Evolutionary conservation across 2,113 vertebrate species (phyloP).

Genomic region (Osmerus mordax): DNA sequence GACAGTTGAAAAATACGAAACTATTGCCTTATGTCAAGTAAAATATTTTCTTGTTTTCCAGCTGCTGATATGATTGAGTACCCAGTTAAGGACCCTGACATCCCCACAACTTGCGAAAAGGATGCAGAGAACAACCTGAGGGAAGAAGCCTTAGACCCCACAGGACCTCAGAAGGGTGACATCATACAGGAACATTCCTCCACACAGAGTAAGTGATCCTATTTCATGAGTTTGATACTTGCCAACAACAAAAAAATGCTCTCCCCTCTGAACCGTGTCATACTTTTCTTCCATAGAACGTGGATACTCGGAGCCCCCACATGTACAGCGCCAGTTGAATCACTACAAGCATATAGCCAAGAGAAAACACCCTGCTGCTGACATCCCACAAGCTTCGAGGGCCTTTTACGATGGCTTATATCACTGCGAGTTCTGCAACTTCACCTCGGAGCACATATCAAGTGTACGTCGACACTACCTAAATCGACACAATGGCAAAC

Average conservation of each 20-base stretch:
- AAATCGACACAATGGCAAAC: slow-evolving; percentile 85
- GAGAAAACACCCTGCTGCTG: slow-evolving; percentile 53
- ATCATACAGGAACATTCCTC: slow-evolving; percentile 11
- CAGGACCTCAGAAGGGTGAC: slow-evolving; percentile 71
- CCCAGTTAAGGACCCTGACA: slow-evolving; percentile 48
- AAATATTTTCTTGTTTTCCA: not conserved
- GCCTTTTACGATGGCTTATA: slow-evolving; percentile 68
- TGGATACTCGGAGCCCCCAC: slow-evolving; percentile 80
- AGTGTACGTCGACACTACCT: slow-evolving; percentile 86
- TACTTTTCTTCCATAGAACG: slow-evolving; percentile 62
- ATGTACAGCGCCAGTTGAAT: slow-evolving; percentile 86
- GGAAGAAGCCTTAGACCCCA: slow-evolving; percentile 74
- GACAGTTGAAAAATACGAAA: not conserved
- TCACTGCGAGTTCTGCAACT: slow-evolving; percentile 89
- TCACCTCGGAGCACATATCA: slow-evolving; percentile 82
- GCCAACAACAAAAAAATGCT: not conserved
- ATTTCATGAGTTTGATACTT: not conserved
- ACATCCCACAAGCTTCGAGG: slow-evolving; percentile 32
- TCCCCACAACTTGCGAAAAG: slow-evolving; percentile 72
- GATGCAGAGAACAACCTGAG: slow-evolving; percentile 76
- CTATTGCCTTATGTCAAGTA: not conserved
- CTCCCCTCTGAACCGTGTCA: not conserved
- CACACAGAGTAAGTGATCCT: slow-evolving; percentile 38
- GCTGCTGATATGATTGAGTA: not conserved
- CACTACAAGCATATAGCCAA: slow-evolving; percentile 79